phyloP scores from a whole-genome alignment of 2,888 invertebrate genomes.

The Amblyteles armatorius region DNA sequence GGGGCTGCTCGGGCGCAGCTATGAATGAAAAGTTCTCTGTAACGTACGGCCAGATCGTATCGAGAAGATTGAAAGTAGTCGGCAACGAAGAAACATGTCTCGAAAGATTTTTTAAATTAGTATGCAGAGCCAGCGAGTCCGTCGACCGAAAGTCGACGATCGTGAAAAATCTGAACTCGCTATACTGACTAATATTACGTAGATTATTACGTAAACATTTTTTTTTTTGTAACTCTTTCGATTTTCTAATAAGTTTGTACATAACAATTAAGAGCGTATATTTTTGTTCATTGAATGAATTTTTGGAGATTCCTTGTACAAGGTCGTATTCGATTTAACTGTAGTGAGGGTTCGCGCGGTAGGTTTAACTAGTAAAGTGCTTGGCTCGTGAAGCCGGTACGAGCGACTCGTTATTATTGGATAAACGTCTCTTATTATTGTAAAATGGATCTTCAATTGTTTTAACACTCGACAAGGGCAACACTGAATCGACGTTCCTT shows the following conservation, averaged over 20 bases:
- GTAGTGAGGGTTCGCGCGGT: slow-evolving; percentile 24
- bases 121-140: slow-evolving; percentile 22
- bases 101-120: slow-evolving; percentile 31
- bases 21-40: slow-evolving; percentile 3
- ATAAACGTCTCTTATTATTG: slow-evolving; percentile 70
- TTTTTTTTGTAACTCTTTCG: slow-evolving; percentile 1
- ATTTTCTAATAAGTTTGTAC: slow-evolving; percentile 63
- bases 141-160: slow-evolving; percentile 22
- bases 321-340: slow-evolving; percentile 51
- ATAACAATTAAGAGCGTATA: slow-evolving; percentile 74
- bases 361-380: slow-evolving; percentile 39
- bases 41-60: slow-evolving; percentile 22
- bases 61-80: slow-evolving; percentile 55
- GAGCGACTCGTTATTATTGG: slow-evolving; percentile 67
- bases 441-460: slow-evolving; percentile 67
- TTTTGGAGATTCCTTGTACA: slow-evolving; percentile 65
- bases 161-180: slow-evolving; percentile 7
- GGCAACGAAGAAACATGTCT: slow-evolving; percentile 43
- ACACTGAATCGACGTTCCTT: slow-evolving; percentile 47
- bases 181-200: slow-evolving; percentile 7
- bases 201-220: slow-evolving; percentile 22
- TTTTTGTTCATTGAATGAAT: slow-evolving; percentile 75
- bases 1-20: slow-evolving; percentile 33
- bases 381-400: slow-evolving; percentile 60
- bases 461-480: slow-evolving; percentile 57